phyloP scores from a whole-genome alignment of 2,888 invertebrate genomes.

The Eutolmus rufibarbis region DNA sequence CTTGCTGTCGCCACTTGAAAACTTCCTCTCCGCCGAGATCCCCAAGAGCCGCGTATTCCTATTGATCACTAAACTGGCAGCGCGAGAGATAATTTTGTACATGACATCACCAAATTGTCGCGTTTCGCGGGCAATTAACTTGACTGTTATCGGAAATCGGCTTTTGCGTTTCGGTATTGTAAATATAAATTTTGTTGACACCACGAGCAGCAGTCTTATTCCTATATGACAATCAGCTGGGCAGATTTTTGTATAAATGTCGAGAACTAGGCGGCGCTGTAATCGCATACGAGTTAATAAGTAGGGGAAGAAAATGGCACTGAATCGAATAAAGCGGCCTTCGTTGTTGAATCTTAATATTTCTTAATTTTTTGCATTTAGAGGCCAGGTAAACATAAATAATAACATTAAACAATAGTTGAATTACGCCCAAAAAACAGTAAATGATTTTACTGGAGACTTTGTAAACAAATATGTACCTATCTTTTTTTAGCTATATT shows the following conservation, averaged over 20 bases:
- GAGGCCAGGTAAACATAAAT: too few species aligned
- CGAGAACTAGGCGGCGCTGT: background rate
- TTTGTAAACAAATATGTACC: too few species aligned
- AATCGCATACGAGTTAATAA: background rate
- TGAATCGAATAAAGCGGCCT: background rate
- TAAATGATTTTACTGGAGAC: too few species aligned
- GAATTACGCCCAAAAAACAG: too few species aligned
- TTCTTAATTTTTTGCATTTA: too few species aligned
- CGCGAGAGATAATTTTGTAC: constrained; percentile 45
- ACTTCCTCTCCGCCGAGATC: constrained; percentile 25
- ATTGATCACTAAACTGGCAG: constrained; percentile 35
- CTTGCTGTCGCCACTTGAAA: background rate
- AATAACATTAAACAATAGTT: too few species aligned
- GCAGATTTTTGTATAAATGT: background rate
- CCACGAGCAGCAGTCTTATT: background rate
- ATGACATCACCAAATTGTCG: constrained; percentile 30
- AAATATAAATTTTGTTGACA: background rate
- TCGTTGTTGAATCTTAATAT: background rate
- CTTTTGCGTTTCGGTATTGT: background rate
- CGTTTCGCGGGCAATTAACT: background rate
- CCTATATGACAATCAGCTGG: background rate
- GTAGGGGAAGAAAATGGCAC: background rate
- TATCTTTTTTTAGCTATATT: too few species aligned
- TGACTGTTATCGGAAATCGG: background rate
- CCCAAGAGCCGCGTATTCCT: constrained; percentile 43